Base-by-base conservation (phyloP, 1,140 invertebrate species). In the Fopius arisanus region DNA sequence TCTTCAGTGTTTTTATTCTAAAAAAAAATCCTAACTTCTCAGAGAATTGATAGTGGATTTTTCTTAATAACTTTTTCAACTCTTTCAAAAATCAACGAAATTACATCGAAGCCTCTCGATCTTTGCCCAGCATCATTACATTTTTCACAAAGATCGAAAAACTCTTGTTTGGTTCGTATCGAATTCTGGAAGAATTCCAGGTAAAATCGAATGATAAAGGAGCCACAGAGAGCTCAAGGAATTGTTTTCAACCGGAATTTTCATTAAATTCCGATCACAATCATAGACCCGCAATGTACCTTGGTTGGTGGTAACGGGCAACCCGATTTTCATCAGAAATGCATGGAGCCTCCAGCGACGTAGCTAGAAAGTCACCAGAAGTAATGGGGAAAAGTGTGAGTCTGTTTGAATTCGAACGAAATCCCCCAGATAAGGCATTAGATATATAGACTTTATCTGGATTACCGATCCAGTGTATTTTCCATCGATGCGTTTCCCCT, bases 271-370 rank as follows among this genome's bases (percentile, higher is more conserved):
- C 78, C 74, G 83, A 86, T 85, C 77, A 72, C 83, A 80, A 86
- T 83, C 81, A 80, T 28, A n/a, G 67, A 28, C 33, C 26, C 28
- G 33, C 12, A 65, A 33, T 67, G 65, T 67, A 14, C 16, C 51
- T n/a, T 7, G 21, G 6, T 69, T 26, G 26, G 3, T 16, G 12
- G 12, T 3, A 29, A 31, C 26, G 14, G 14, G 9, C 14, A 31
- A 31, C 12, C 43, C 69, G 78, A 73, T 78, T 80, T 86, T 87
- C 84, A 86, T 86, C 85, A 85, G 85, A 86, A 86, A 87, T 87
- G 84, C 82, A 87, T 86, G 80, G 81, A 80, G 77, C 83, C 82
- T n/a, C 14, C 3, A 65, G 70, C 16, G 70, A 69, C 69, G 71
- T 70, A 75, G 72, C 69, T 69, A 77, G 78, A 80, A 75, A 40